Percentiles rank a stretch among this genome's conserved stretches.
Evolutionary conservation across 2,113 vertebrate genomes (phyloP).

Genomic region (Heloderma charlesbogerti): DNA sequence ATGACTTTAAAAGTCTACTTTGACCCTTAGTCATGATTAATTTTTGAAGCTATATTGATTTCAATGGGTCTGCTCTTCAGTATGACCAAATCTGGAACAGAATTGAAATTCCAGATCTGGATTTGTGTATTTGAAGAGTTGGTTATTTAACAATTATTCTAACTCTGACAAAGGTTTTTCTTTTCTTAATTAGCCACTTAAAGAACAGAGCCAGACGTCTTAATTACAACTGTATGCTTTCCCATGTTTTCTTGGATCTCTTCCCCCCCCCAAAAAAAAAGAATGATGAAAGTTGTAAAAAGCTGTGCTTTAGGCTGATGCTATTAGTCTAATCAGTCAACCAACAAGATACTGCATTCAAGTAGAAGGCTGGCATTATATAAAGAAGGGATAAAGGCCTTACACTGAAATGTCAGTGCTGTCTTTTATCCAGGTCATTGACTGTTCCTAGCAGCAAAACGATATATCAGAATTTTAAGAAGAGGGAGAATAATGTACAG

Average conservation of each 20-base stretch:
- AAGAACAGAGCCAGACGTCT: background rate
- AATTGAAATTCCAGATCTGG: too few relatives aligned
- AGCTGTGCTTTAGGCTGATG: constrained; percentile 22
- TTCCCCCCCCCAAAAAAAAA: background rate
- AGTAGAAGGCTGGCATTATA: constrained; percentile 47
- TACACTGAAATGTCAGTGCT: constrained; percentile 57
- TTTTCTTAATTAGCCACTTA: background rate
- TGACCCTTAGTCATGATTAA: too few relatives aligned
- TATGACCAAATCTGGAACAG: too few relatives aligned
- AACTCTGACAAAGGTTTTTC: background rate
- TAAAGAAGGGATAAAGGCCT: constrained; percentile 31
- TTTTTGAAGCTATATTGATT: too few relatives aligned
- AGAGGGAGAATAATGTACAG: constrained; percentile 47
- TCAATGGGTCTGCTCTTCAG: too few relatives aligned
- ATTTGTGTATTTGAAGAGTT: background rate
- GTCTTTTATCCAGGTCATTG: constrained; percentile 52
- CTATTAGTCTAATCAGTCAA: constrained; percentile 39
- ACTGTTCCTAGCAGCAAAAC: constrained; percentile 43
- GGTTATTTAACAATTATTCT: background rate
- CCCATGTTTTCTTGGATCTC: background rate
- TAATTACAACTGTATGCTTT: background rate
- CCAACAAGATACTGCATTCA: constrained; percentile 35
- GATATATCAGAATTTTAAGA: constrained; percentile 50
- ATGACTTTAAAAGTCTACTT: too few relatives aligned
- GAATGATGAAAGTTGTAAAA: background rate